Base-by-base conservation (phyloP, 1,140 invertebrate genomes). In the Philopotamus ludificatus region DNA sequence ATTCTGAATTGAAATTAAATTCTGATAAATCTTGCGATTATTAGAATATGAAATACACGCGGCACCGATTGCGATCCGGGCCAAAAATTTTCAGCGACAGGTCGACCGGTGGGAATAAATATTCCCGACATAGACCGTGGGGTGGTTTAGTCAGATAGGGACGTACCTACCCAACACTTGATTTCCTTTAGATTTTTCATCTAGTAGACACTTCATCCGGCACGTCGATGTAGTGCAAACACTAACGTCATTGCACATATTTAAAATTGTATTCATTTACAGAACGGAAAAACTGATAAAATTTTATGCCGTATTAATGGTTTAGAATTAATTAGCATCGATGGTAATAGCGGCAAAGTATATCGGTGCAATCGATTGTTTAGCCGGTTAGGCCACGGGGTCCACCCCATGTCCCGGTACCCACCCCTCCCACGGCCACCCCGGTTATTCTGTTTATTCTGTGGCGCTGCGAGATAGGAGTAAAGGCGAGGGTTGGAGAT, bases 181-280 rank as follows among this genome's bases (percentile, higher is more conserved):
- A 67, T 67, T 67, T 67, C 59, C 65, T 67, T 63, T 63, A 67
- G 65, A 67, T 67, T 67, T 63, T 67, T 67, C 65, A 55, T 63
- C 41, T 67, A 15, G 59, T 39, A 21, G 15, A 39, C 25, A 54
- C 51, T 57, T 20, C 22, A 57, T 18, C 10, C 23, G 12, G 10
- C 18, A 20, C 10, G 25, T 22, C 25, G 28, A 34, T 4, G n/a
- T 7, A 34, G 23, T 54, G 51, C 51, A 54, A 16, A n/a, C n/a
- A n/a, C n/a, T n/a, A n/a, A n/a, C n/a, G n/a, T n/a, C n/a, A n/a
- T n/a, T n/a, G n/a, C n/a, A n/a, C n/a, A n/a, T n/a, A n/a, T n/a
- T n/a, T n/a, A n/a, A n/a, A n/a, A n/a, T n/a, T n/a, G n/a, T n/a
- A n/a, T n/a, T n/a, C n/a, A n/a, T n/a, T n/a, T n/a, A n/a, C n/a